Evolutionary conservation across 2,797 vertebrate species (phyloP).

Genomic region (Esox lucius): DNA sequence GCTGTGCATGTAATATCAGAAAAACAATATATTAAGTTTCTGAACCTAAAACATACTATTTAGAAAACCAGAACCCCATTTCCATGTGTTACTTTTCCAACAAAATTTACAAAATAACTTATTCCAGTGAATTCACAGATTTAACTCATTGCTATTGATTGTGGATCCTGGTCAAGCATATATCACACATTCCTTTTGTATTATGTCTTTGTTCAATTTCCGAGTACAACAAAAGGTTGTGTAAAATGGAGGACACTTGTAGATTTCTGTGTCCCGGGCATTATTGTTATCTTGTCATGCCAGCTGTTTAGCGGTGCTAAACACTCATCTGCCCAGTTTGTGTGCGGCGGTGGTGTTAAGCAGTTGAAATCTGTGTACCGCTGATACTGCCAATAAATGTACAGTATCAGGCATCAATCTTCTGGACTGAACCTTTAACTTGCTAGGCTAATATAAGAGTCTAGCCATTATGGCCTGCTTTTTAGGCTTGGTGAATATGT

Average conservation of each 20-base stretch:
- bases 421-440: slow-evolving; percentile 32
- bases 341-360: slow-evolving; percentile 53
- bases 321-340: slow-evolving; percentile 31
- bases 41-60: slow-evolving; percentile 60
- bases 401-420: slow-evolving; percentile 63
- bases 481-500: slow-evolving; percentile 60
- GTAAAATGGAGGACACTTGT: slow-evolving; percentile 26
- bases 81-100: slow-evolving; percentile 49
- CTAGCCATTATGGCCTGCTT: slow-evolving; percentile 60
- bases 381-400: slow-evolving; percentile 76
- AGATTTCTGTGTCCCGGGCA: slow-evolving; percentile 33
- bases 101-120: slow-evolving; percentile 50
- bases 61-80: slow-evolving; percentile 33
- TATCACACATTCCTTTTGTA: slow-evolving; percentile 37
- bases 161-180: slow-evolving; percentile 44
- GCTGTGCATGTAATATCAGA: slow-evolving; percentile 48
- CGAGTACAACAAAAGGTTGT: slow-evolving; percentile 29
- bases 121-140: slow-evolving; percentile 47
- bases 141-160: slow-evolving; percentile 42
- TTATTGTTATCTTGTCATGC: slow-evolving; percentile 55
- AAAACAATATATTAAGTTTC: slow-evolving; percentile 53
- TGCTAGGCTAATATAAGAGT: slow-evolving; percentile 30
- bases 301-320: slow-evolving; percentile 48
- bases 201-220: slow-evolving; percentile 43
- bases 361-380: slow-evolving; percentile 65